Conservation (phyloP, 2,888 invertebrate genomes). For the Dryobota labecula region DNA sequence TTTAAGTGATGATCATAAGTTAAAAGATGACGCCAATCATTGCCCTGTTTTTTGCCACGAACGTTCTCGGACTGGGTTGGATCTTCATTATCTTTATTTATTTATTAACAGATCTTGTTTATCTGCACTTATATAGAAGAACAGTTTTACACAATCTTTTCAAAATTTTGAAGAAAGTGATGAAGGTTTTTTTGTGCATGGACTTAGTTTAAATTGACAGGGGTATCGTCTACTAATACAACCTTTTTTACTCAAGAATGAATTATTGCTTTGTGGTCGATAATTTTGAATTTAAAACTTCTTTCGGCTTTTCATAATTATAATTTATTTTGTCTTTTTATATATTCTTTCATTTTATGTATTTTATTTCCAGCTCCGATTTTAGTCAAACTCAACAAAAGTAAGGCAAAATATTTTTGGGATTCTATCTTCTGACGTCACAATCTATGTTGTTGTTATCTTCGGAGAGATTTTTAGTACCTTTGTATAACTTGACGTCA, state of each 20-base stretch:
- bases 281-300: not conserved
- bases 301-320: not conserved
- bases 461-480: not conserved
- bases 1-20: conserved; percentile 11
- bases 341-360: conserved; percentile 16
- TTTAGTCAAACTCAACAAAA: conserved; percentile 34
- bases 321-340: not conserved
- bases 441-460: not conserved
- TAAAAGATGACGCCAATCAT: conserved; percentile 37
- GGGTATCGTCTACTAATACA: not conserved
- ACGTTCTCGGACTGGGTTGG: conserved; percentile 25
- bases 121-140: not conserved
- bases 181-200: not conserved
- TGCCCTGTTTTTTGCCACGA: conserved; percentile 32
- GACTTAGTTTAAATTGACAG: not conserved
- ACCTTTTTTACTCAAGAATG: not conserved
- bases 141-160: not conserved
- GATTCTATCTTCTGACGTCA: not conserved
- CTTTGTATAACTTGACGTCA: not conserved
- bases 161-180: not conserved
- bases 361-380: conserved; percentile 40
- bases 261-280: not conserved
- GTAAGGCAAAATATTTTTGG: conserved; percentile 28
- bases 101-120: not conserved
- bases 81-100: conserved; percentile 3